Evolutionary conservation across 2,888 invertebrate genomes (phyloP).

Genomic region (Ophion ellenae): DNA sequence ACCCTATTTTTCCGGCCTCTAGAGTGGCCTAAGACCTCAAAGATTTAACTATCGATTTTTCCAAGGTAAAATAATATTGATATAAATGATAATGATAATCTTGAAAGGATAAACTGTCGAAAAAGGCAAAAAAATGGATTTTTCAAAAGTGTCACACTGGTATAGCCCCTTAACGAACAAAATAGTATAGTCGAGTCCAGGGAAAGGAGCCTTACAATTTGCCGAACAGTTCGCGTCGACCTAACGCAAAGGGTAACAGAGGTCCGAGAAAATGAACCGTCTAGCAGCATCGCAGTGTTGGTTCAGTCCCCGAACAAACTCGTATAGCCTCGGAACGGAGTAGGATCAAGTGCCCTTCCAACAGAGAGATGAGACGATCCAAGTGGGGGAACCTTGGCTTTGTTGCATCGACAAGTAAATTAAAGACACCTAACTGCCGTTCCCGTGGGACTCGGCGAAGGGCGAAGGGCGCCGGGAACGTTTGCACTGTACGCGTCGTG

Average conservation of each 20-base stretch:
- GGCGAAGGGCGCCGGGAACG: neutral
- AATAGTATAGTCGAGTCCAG: too few relatives aligned
- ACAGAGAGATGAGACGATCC: slow-evolving; percentile 7
- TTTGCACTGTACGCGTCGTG: slow-evolving; percentile 10
- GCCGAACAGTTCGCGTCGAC: neutral
- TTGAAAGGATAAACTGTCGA: too few relatives aligned
- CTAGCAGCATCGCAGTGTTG: neutral
- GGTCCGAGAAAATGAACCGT: neutral
- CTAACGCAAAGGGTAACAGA: neutral
- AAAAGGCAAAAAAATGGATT: too few relatives aligned
- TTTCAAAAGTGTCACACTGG: too few relatives aligned
- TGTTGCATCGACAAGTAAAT: slow-evolving; percentile 57
- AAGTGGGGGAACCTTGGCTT: slow-evolving; percentile 22
- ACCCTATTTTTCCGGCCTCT: too few relatives aligned
- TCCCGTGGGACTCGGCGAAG: neutral
- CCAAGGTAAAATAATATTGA: too few relatives aligned
- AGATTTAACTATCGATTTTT: too few relatives aligned
- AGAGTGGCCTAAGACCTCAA: too few relatives aligned
- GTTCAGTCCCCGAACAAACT: slow-evolving; percentile 18
- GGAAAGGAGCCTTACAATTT: neutral
- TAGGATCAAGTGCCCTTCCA: neutral
- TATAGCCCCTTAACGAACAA: too few relatives aligned
- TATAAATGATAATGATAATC: too few relatives aligned
- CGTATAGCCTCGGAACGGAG: neutral
- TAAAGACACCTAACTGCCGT: slow-evolving; percentile 40